These are phyloP conservation scores for Chrysemys picta DNA, from an alignment of 2,113 vertebrate genomes.

Conservation along the genomic window DNA sequence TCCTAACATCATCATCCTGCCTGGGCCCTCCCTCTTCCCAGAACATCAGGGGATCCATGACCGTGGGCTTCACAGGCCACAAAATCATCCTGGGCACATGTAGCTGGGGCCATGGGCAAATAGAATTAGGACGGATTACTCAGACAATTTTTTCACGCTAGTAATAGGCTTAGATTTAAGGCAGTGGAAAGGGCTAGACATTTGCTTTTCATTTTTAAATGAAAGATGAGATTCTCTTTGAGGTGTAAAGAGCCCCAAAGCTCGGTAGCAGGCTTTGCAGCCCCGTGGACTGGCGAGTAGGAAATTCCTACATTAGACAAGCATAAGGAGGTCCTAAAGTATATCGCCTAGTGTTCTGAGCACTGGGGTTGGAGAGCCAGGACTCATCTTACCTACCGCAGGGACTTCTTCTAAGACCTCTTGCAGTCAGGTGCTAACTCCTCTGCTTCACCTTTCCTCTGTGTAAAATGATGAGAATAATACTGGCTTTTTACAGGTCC, in stretches of 20 bases:
- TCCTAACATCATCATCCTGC: neutral
- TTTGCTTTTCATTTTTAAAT: neutral
- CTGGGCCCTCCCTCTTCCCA: neutral
- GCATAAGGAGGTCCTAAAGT: neutral
- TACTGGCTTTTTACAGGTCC: neutral
- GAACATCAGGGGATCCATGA: neutral
- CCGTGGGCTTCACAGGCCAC: neutral
- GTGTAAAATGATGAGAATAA: neutral
- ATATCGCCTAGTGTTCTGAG: neutral
- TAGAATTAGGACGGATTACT: neutral
- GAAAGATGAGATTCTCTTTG: neutral
- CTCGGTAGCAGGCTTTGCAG: neutral
- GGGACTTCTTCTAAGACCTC: neutral
- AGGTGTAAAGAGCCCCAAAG: neutral
- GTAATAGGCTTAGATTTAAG: neutral
- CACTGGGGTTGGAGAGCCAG: neutral
- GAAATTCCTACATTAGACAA: neutral
- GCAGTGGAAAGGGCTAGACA: neutral
- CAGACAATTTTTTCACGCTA: neutral
- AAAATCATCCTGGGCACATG: neutral
- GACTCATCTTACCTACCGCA: neutral
- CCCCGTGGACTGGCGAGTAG: neutral
- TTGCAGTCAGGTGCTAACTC: neutral
- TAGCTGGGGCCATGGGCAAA: neutral
- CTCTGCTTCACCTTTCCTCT: neutral